Evolutionary conservation across 2,113 vertebrate genomes (phyloP), one percentile per base, ranked within the genome.

Genomic region (Nansenia antarctica): DNA sequence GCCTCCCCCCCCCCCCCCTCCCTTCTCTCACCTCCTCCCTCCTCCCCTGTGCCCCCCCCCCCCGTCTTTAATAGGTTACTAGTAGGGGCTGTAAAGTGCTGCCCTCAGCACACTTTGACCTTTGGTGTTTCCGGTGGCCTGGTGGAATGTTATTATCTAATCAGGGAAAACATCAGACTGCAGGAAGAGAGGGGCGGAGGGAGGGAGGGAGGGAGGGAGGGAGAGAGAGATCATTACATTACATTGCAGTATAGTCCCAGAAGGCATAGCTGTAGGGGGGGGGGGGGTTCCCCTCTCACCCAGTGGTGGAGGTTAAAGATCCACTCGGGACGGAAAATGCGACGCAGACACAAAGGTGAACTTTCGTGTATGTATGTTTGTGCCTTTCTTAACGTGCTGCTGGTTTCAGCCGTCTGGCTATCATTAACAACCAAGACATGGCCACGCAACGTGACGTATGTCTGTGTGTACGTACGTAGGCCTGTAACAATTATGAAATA

Each of bases 1-100:
- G 57, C 69, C 63, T 80, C 61, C 75, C 69, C 15, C 42, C 62
- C 62, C 11, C 12, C 39, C 15, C 20, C 34, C 35, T 65, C 75
- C 65, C 39, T 57, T 47, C 8, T 78, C 74, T 60, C 18, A 65
- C 34, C 62, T 47, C 18, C 29, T 62, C 26, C 26, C 32, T 47
- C 55, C 30, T 9, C 47, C 31, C 3, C 20, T 73, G 55, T 52
- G 31, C 24, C 34, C 66, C 62, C 63, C 68, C 76, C 68, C 62
- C 29, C 55, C 18, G 62, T 69, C 62, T 84, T 88, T 90, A 91
- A 90, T 92, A 77, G 81, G 78, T 91, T 83, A 90, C 89, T 73
- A 85, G 70, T 55, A 73, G 67, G 78, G 73, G 74, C 64, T 72
- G 78, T 84, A 80, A 90, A 87, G 78, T 5, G 70, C 81, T 85